phyloP scores from a whole-genome alignment of 2,113 vertebrate genomes.

The Charina bottae region DNA sequence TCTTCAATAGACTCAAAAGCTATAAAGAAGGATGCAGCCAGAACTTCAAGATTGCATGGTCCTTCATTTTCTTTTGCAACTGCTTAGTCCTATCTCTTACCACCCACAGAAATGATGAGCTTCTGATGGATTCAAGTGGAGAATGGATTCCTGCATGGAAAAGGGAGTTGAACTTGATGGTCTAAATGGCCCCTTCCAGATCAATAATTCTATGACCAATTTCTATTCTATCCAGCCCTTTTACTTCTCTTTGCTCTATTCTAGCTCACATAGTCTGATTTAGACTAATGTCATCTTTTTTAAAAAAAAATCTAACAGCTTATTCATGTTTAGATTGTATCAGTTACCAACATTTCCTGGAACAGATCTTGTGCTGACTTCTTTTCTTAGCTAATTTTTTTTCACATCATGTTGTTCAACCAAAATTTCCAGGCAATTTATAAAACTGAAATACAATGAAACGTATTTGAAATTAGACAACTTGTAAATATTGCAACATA shows the following conservation, averaged over 20 bases:
- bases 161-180: not conserved
- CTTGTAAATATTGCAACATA: not conserved
- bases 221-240: not conserved
- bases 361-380: not conserved
- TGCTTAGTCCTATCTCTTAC: not conserved
- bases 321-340: not conserved
- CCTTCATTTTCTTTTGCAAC: not conserved
- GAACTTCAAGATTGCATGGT: not conserved
- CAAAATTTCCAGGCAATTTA: not conserved
- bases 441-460: not conserved
- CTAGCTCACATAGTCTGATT: not conserved
- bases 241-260: not conserved
- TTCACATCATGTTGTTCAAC: not conserved
- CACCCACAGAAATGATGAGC: not conserved
- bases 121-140: not conserved
- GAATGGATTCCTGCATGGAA: not conserved
- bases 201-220: not conserved
- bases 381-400: not conserved
- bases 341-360: not conserved
- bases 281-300: not conserved
- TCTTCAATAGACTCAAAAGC: not conserved
- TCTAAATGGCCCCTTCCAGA: not conserved
- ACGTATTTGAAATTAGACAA: not conserved
- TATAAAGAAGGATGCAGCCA: not conserved
- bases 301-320: not conserved